Base-by-base conservation (phyloP, 2,113 vertebrate genomes). In the Tylochromis polylepis region DNA sequence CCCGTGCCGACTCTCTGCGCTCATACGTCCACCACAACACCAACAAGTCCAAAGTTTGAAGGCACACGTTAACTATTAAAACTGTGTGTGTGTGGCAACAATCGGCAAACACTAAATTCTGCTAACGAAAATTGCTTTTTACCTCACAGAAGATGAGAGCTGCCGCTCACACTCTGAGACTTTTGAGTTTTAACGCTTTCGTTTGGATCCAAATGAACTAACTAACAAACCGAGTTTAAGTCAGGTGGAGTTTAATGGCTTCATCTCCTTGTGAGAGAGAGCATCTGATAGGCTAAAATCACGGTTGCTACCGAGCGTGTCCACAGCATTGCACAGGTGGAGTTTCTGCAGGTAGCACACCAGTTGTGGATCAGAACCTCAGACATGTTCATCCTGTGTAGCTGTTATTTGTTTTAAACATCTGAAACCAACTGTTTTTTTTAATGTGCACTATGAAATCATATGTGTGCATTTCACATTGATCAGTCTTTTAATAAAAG, bases 221-320 rank as follows among this genome's bases (percentile, higher is more conserved):
- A 43, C 0, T 0, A 18, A 27, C 14, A 14, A 3, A 6, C 43
- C 2, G 43, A 15, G 2, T 12, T 15, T 6, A 34, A 38, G 60
- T 11, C 38, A 20, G 0, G 41, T 27, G 41, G 67, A 72, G 67
- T 46, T 72, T 27, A 72, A 49, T 46, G 41, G 41, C 67, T 72
- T 72, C 15, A 29, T 18, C 62, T 70, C 36, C 36, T 24, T 24
- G 65, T 16, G 12, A 24, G 62, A 67, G 36, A 67, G n/a, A 67
- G 36, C 36, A 22, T 41, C 36, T 70, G 12, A 41, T 36, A 43
- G 60, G 60, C 60, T 67, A 38, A 67, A 67, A 38, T n/a, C 34
- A 70, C 20, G 15, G 36, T 2, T 15, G 60, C 20, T 38, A 0
- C 36, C 36, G 31, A 65, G 11, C 6, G 20, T 22, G 20, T 67